Evolutionary conservation across 2,888 invertebrate species (phyloP).

Genomic region (Agonopterix alstromeriana): DNA sequence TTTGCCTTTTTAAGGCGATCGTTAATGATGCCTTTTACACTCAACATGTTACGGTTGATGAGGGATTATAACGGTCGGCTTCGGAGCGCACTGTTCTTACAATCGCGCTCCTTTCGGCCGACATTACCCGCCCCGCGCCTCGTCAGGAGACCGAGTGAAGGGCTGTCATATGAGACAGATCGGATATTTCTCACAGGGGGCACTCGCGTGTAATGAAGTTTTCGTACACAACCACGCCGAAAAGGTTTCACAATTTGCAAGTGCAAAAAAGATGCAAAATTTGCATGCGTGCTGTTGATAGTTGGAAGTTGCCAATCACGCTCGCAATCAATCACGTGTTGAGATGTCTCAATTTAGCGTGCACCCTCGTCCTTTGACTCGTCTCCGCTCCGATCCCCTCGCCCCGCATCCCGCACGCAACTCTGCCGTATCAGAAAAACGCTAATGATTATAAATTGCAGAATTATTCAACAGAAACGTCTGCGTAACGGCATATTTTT

Average conservation of each 20-base stretch:
- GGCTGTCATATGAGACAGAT: slow-evolving; percentile 63
- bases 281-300: slow-evolving; percentile 50
- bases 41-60: slow-evolving; percentile 61
- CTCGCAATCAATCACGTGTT: slow-evolving; percentile 63
- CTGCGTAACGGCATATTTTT: slow-evolving; percentile 38
- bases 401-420: slow-evolving; percentile 15
- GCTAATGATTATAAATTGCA: slow-evolving; percentile 67
- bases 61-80: slow-evolving; percentile 67
- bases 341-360: slow-evolving; percentile 66
- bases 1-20: slow-evolving; percentile 72
- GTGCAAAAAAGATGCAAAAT: slow-evolving; percentile 42
- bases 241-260: slow-evolving; percentile 30
- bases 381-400: slow-evolving; percentile 14
- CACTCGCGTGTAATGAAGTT: slow-evolving; percentile 54
- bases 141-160: slow-evolving; percentile 49
- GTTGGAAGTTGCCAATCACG: slow-evolving; percentile 60
- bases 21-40: slow-evolving; percentile 73
- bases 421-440: slow-evolving; percentile 46
- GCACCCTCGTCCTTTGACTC: slow-evolving; percentile 40
- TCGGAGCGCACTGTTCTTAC: slow-evolving; percentile 41
- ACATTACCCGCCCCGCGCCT: slow-evolving; percentile 11
- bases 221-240: slow-evolving; percentile 34
- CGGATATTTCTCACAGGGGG: slow-evolving; percentile 56
- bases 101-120: slow-evolving; percentile 38
- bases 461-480: slow-evolving; percentile 56